Percentiles rank a stretch among this genome's conserved stretches.
These are phyloP conservation scores for Nyctibius bracteatus DNA, from an alignment of 2,113 vertebrate species.

Conservation along the genomic window DNA sequence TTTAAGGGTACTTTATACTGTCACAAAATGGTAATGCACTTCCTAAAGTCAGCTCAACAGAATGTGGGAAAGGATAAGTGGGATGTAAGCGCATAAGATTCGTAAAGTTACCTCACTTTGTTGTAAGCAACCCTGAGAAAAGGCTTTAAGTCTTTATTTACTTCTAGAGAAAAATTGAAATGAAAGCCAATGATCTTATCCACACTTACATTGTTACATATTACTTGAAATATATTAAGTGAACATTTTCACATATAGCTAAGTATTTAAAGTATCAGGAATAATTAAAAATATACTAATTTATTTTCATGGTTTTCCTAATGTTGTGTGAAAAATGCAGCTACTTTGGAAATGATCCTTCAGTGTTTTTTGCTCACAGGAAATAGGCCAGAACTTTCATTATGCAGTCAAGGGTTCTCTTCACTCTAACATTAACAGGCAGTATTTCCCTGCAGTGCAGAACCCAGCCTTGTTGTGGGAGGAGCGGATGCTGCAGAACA, in stretches of 20 bases:
- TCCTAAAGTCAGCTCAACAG: not conserved
- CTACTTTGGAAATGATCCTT: not conserved
- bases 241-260: not conserved
- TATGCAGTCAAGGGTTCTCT: not conserved
- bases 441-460: not conserved
- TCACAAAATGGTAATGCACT: not conserved
- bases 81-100: not conserved
- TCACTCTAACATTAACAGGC: not conserved
- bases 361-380: not conserved
- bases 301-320: not conserved
- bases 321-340: not conserved
- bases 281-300: not conserved
- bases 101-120: not conserved
- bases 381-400: not conserved
- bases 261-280: not conserved
- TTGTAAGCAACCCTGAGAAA: not conserved
- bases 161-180: not conserved
- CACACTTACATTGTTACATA: not conserved
- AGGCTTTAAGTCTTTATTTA: not conserved
- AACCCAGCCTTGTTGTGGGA: not conserved
- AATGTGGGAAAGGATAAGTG: not conserved
- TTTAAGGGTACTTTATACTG: not conserved
- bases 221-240: not conserved
- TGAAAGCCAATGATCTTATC: not conserved
- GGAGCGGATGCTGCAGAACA: not conserved